These are phyloP conservation scores for Macquaria ambigua DNA, from an alignment of 2,113 vertebrate species.

Conservation along the genomic window DNA sequence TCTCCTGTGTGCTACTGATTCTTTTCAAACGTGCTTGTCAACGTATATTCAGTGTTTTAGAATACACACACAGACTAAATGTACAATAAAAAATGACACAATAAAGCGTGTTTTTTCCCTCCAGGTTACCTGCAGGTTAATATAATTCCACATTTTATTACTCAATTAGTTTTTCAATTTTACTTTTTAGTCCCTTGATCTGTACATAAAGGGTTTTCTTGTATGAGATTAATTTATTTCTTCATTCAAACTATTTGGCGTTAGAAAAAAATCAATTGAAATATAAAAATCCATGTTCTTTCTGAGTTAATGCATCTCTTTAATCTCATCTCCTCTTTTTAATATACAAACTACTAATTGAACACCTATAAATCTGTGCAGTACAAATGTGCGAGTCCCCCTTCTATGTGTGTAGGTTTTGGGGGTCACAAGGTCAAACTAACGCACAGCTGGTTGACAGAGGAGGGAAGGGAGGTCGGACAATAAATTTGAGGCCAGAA, in stretches of 20 bases:
- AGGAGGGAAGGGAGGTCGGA: neutral
- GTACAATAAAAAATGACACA: too few species aligned
- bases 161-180: neutral
- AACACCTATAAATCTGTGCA: neutral
- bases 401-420: neutral
- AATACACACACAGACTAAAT: too few species aligned
- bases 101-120: neutral
- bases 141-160: neutral
- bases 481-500: neutral
- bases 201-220: neutral
- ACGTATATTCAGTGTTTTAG: neutral
- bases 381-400: neutral
- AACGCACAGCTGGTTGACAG: neutral
- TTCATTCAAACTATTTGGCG: neutral
- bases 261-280: neutral
- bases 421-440: conserved; percentile 1
- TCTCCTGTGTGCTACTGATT: neutral
- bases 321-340: neutral
- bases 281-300: neutral
- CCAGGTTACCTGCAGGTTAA: neutral
- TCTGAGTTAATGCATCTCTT: neutral
- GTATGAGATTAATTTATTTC: neutral
- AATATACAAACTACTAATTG: neutral
- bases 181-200: neutral
- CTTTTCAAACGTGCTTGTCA: neutral